phyloP scores from a whole-genome alignment of 2,113 vertebrate species.

The Danionella cerebrum region DNA sequence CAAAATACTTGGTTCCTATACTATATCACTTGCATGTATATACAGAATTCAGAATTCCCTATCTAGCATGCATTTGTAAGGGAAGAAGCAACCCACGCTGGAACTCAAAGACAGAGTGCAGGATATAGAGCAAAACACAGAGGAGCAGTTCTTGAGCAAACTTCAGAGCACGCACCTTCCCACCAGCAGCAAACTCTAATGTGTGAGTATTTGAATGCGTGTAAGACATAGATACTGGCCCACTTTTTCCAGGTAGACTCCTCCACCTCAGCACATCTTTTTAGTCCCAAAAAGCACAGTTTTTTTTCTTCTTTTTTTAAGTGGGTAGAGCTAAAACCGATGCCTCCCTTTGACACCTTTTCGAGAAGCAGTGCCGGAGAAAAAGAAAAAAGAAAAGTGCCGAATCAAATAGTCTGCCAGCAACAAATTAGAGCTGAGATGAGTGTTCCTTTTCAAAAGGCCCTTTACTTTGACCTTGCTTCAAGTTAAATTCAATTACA shows the following conservation, averaged over 20 bases:
- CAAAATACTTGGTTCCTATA: background rate
- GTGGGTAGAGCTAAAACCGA: background rate
- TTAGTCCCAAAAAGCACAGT: background rate
- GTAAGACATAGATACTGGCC: background rate
- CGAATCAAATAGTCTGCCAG: conserved; percentile 23
- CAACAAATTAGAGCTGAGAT: conserved; percentile 26
- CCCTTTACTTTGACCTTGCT: conserved; percentile 26
- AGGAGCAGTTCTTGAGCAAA: background rate
- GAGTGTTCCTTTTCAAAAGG: conserved; percentile 26
- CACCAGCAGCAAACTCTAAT: background rate
- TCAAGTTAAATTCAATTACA: conserved; percentile 31
- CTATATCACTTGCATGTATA: background rate
- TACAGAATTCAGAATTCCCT: background rate
- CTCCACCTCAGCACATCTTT: background rate
- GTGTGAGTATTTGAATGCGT: background rate
- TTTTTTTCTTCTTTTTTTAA: background rate
- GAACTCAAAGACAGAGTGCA: background rate
- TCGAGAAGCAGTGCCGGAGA: background rate
- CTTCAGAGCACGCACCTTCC: conserved; percentile 17
- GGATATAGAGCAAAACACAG: background rate
- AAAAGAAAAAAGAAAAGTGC: background rate
- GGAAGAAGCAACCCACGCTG: background rate
- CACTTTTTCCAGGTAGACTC: conserved; percentile 17
- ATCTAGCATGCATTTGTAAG: background rate
- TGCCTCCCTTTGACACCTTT: conserved; percentile 10